A percentile compares a stretch with the other conserved stretches of the same genome.
Conservation (phyloP, 2,113 vertebrate species). For the Phyllopteryx taeniolatus region DNA sequence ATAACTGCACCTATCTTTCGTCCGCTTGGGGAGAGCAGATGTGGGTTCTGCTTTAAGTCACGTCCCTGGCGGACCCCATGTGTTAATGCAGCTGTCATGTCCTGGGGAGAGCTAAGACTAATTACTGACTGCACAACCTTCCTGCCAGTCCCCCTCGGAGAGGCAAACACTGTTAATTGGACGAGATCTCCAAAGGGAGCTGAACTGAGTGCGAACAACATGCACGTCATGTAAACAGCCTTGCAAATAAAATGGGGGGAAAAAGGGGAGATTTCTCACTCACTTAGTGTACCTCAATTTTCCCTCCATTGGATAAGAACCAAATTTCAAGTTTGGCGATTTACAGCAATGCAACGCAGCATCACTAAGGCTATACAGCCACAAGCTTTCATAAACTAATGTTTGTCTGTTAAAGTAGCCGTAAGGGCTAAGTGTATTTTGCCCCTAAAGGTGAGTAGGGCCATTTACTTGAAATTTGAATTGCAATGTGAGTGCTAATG, state of each 20-base stretch:
- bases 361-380: neutral
- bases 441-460: too few relatives aligned
- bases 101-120: conserved; percentile 64
- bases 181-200: conserved; percentile 53
- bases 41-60: conserved; percentile 50
- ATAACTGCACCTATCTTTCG: conserved; percentile 35
- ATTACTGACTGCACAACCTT: conserved; percentile 63
- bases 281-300: neutral
- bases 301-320: too few relatives aligned
- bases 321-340: neutral
- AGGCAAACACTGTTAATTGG: conserved; percentile 57
- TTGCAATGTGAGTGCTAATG: too few relatives aligned
- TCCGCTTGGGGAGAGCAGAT: conserved; percentile 53
- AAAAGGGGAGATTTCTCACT: neutral
- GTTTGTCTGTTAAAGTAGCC: too few relatives aligned
- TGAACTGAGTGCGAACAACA: conserved; percentile 46
- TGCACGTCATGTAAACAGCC: conserved; percentile 48
- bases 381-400: neutral
- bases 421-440: too few relatives aligned
- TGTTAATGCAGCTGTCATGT: conserved; percentile 63
- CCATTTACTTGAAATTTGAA: too few relatives aligned
- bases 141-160: conserved; percentile 59
- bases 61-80: conserved; percentile 42
- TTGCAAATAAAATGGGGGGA: conserved; percentile 17
- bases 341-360: neutral